phyloP scores from a whole-genome alignment of 1,140 invertebrate species.

The Cydia fagiglandana region DNA sequence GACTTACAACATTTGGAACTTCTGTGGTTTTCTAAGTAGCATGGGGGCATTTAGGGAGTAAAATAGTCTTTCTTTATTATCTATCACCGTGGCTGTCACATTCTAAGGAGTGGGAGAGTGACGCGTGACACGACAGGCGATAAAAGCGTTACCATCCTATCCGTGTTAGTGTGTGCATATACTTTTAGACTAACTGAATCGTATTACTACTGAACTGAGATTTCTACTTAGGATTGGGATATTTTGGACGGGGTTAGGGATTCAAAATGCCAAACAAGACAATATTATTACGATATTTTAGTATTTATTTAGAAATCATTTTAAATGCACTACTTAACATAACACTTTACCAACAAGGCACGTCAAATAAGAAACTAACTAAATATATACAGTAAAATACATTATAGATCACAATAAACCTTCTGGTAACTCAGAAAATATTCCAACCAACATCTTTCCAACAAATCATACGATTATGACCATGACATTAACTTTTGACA shows the following conservation, averaged over 20 bases:
- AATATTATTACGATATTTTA: neutral
- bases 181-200: too few species aligned
- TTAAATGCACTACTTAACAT: slow-evolving; percentile 11
- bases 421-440: slow-evolving; percentile 19
- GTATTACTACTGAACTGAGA: too few species aligned
- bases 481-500: neutral
- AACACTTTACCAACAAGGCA: slow-evolving; percentile 21
- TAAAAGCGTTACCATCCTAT: too few species aligned
- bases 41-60: too few species aligned
- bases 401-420: slow-evolving; percentile 8
- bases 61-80: too few species aligned
- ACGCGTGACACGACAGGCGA: too few species aligned
- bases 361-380: slow-evolving; percentile 11
- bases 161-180: too few species aligned
- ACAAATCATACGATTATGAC: slow-evolving; percentile 1
- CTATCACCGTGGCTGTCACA: too few species aligned
- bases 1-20: too few species aligned
- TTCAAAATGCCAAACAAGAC: neutral
- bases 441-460: slow-evolving; percentile 5
- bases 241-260: neutral
- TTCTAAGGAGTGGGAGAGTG: too few species aligned
- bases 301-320: neutral
- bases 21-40: too few species aligned
- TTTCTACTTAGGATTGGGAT: neutral
- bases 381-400: slow-evolving; percentile 10